These are phyloP conservation scores for Podarcis siculus DNA, from an alignment of 2,797 vertebrate species.

Conservation along the genomic window DNA sequence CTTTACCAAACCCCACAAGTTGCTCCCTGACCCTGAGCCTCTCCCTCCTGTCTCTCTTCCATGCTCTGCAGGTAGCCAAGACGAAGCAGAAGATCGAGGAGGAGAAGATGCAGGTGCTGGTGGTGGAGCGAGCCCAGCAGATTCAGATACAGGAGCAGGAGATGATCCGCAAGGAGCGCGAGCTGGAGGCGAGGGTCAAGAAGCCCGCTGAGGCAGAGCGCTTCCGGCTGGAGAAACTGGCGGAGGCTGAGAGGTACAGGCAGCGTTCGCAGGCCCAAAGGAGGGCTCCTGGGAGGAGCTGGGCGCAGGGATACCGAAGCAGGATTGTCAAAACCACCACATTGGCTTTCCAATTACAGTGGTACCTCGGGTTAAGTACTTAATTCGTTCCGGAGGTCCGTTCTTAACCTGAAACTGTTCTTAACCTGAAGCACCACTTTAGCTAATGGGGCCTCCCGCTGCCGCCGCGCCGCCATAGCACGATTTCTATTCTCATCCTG, in stretches of 20 bases:
- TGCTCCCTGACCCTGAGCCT: background rate
- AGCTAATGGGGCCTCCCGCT: too few species aligned
- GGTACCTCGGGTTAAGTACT: too few species aligned
- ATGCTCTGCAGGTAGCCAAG: constrained; percentile 86
- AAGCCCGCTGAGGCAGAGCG: constrained; percentile 92
- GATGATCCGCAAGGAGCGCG: constrained; percentile 87
- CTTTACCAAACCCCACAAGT: background rate
- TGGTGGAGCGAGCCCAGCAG: constrained; percentile 92
- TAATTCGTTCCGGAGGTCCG: too few species aligned
- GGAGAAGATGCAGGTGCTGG: constrained; percentile 91
- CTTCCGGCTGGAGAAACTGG: constrained; percentile 87
- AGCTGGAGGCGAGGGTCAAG: constrained; percentile 89
- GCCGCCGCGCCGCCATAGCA: too few species aligned
- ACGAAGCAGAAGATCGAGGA: constrained; percentile 95
- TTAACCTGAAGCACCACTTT: too few species aligned
- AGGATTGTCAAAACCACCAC: too few species aligned
- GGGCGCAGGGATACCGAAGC: too few species aligned
- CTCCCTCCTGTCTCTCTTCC: background rate
- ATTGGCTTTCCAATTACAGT: too few species aligned
- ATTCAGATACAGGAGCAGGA: constrained; percentile 93
- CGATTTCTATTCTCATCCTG: too few species aligned
- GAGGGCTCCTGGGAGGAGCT: too few species aligned
- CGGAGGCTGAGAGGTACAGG: constrained; percentile 85
- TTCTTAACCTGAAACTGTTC: too few species aligned
- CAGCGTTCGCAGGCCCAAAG: too few species aligned